phyloP scores from a whole-genome alignment of 1,140 invertebrate genomes.

The Dendroctonus valens region DNA sequence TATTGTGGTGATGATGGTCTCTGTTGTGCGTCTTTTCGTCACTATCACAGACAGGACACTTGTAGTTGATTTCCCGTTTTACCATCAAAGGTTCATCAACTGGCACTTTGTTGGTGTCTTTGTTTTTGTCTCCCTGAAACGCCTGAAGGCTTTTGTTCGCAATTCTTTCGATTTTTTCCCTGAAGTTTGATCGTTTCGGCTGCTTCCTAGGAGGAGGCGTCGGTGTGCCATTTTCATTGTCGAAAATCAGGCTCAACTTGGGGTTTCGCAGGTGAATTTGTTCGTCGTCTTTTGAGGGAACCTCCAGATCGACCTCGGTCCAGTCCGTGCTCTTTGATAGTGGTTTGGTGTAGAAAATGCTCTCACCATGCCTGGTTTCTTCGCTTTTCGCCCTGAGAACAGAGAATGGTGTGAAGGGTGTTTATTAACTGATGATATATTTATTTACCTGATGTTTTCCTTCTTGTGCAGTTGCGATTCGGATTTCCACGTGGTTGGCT shows the following conservation, averaged over 20 bases:
- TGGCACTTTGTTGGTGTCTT: constrained; percentile 20
- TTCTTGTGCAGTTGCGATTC: constrained; percentile 44
- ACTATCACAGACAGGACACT: constrained; percentile 41
- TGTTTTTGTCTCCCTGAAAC: constrained; percentile 33
- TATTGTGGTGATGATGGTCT: constrained; percentile 40
- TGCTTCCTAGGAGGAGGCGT: constrained; percentile 46
- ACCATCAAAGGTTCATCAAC: constrained; percentile 46
- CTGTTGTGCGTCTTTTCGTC: constrained; percentile 41
- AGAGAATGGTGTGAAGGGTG: constrained; percentile 3
- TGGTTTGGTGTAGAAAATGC: constrained; percentile 36
- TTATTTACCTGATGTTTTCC: constrained; percentile 41
- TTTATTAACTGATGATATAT: constrained; percentile 7
- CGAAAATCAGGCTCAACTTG: constrained; percentile 50
- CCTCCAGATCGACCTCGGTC: constrained; percentile 58
- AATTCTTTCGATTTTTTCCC: constrained; percentile 44
- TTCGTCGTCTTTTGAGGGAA: constrained; percentile 47
- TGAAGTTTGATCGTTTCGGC: constrained; percentile 37
- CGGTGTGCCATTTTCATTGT: constrained; percentile 46
- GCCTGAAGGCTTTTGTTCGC: constrained; percentile 45
- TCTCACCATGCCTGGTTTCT: constrained; percentile 32
- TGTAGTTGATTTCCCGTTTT: constrained; percentile 46
- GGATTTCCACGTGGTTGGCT: constrained; percentile 45
- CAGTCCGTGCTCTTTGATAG: constrained; percentile 54
- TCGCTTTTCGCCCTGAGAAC: constrained; percentile 37
- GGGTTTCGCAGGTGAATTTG: constrained; percentile 48